Percentiles rank a stretch among this genome's conserved stretches.
These are phyloP conservation scores for Dreissena polymorpha DNA, from an alignment of 1,140 invertebrate genomes.

Conservation along the genomic window DNA sequence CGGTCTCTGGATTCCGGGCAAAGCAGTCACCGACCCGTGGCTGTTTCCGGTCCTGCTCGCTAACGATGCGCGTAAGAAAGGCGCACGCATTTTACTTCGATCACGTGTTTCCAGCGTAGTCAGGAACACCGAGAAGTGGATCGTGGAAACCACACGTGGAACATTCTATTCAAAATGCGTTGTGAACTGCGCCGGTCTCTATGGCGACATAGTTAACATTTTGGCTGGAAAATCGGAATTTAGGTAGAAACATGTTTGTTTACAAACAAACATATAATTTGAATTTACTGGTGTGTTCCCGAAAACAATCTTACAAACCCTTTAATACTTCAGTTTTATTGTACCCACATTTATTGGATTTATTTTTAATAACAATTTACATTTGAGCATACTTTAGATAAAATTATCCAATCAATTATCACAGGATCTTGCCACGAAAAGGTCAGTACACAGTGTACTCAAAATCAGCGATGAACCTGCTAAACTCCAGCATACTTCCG, in stretches of 20 bases:
- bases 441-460: constrained; percentile 70
- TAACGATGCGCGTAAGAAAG: constrained; percentile 62
- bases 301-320: too few relatives aligned
- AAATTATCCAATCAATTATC: constrained; percentile 3
- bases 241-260: constrained; percentile 49
- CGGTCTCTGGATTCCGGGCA: constrained; percentile 66
- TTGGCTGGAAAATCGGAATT: constrained; percentile 63
- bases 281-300: too few relatives aligned
- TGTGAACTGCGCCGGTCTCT: constrained; percentile 71
- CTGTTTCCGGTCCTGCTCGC: constrained; percentile 60
- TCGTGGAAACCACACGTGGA: constrained; percentile 51
- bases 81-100: constrained; percentile 55
- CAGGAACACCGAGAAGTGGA: constrained; percentile 21
- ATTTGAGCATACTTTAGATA: too few relatives aligned
- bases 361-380: too few relatives aligned
- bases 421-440: constrained; percentile 68
- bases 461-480: constrained; percentile 37
- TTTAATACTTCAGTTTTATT: too few relatives aligned
- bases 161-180: constrained; percentile 44
- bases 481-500: constrained; percentile 71
- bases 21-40: constrained; percentile 67
- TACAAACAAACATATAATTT: too few relatives aligned
- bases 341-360: too few relatives aligned
- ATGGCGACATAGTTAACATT: constrained; percentile 70
- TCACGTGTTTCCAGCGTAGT: not conserved